phyloP scores from a whole-genome alignment of 2,113 vertebrate genomes.

The Upupa epops region DNA sequence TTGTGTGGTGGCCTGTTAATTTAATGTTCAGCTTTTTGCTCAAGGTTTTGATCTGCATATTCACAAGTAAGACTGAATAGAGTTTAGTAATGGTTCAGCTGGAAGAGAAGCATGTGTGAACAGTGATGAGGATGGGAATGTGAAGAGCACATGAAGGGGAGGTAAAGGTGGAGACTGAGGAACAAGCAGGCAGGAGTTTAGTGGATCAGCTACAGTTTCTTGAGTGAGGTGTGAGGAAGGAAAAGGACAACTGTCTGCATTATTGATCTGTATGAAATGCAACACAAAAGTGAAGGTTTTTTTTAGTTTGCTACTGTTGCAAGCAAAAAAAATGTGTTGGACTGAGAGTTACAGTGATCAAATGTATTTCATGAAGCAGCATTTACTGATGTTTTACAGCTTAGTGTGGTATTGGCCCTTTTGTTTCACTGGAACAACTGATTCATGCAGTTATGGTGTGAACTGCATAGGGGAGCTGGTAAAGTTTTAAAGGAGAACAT shows the following conservation, averaged over 20 bases:
- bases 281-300: not conserved
- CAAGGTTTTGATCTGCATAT: not conserved
- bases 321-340: not conserved
- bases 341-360: not conserved
- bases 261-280: not conserved
- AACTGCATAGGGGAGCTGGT: not conserved
- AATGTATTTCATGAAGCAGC: not conserved
- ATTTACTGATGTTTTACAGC: not conserved
- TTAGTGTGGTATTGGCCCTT: not conserved
- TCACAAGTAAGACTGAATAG: not conserved
- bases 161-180: not conserved
- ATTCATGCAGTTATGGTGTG: not conserved
- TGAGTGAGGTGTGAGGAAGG: too few relatives aligned
- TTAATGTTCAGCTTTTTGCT: not conserved
- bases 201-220: not conserved
- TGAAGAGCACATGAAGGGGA: not conserved
- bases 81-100: not conserved
- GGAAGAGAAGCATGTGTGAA: not conserved
- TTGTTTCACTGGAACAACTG: not conserved
- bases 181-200: not conserved
- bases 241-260: not conserved
- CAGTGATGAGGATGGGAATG: not conserved
- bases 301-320: not conserved
- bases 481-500: not conserved
- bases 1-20: not conserved